Evolutionary conservation across 2,888 invertebrate species (phyloP), one percentile per base, ranked within the genome.

Genomic region (Spodoptera littoralis): DNA sequence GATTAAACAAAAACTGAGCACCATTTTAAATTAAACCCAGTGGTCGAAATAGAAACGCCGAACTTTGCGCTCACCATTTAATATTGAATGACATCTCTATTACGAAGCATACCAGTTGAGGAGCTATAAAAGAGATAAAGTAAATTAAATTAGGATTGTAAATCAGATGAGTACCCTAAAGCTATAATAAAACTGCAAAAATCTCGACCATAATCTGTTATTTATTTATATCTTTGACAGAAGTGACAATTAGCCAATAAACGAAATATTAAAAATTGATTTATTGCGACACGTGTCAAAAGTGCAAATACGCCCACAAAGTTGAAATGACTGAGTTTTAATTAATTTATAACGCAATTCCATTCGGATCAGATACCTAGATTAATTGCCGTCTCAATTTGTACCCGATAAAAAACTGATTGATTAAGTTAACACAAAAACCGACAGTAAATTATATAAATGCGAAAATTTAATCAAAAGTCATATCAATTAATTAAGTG

Each of bases 401-500:
- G 68, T 60, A 55, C 12, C 46, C 62, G 60, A 68, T 72, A 75
- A 72, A 74, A 73, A 75, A 56, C 51, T 48, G 61, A 69, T 75
- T 65, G 69, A 65, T 72, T 75, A 63, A 71, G 72, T 68, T 65
- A 63, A 75, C 62, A 71, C 59, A 68, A 75, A 65, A 75, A 65
- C 71, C 12, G 45, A 11, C 27, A 63, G 44, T 53, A 22, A 49
- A 64, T 44, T 47, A 65, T 61, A 65, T 52, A 43, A 65, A 61
- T 65, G 56, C 67, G 51, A 58, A 55, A 56, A 62, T 75, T 65
- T 75, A 59, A 68, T 65, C 51, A 63, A 63, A 68, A 59, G 57
- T 51, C 65, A 36, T 36, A 8, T 36, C 36, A 9, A 36, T 36
- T 36, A 36, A 36, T 36, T 36, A 36, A 36, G 6, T 36, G 36